Evolutionary conservation across 2,888 invertebrate species (phyloP).

Genomic region (Nasonia oneida): DNA sequence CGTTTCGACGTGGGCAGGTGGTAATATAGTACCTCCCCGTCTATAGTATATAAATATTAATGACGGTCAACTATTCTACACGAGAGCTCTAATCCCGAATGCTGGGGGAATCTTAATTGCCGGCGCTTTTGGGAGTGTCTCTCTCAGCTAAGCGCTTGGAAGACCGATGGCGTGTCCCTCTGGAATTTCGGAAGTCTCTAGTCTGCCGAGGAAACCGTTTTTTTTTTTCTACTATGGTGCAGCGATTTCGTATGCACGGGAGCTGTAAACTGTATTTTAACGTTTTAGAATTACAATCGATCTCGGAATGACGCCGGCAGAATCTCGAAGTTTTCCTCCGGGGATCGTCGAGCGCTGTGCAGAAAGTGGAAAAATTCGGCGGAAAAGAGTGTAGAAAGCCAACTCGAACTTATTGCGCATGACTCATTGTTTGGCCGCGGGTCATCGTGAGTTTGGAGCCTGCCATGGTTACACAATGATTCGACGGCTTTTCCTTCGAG

Average conservation of each 20-base stretch:
- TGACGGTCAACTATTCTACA: not conserved
- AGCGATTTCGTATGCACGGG: not conserved
- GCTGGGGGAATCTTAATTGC: not conserved
- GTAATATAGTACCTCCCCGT: not conserved
- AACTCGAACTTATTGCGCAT: too few species aligned
- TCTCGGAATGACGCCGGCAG: not conserved
- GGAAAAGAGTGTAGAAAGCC: not conserved
- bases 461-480: not conserved
- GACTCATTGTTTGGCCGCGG: not conserved
- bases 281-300: not conserved
- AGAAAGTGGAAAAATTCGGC: not conserved
- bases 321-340: not conserved
- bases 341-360: not conserved
- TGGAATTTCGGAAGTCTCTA: not conserved
- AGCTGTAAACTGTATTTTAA: not conserved
- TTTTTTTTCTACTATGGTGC: not conserved
- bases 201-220: not conserved
- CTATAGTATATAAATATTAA: slow-evolving; percentile 2
- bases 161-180: not conserved
- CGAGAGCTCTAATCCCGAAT: not conserved
- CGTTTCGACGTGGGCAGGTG: not conserved
- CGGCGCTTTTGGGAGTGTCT: slow-evolving; percentile 22
- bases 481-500: too few species aligned
- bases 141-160: not conserved
- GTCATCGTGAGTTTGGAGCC: not conserved